Evolutionary conservation across 2,113 vertebrate genomes (phyloP).

Genomic region (Daubentonia madagascariensis): DNA sequence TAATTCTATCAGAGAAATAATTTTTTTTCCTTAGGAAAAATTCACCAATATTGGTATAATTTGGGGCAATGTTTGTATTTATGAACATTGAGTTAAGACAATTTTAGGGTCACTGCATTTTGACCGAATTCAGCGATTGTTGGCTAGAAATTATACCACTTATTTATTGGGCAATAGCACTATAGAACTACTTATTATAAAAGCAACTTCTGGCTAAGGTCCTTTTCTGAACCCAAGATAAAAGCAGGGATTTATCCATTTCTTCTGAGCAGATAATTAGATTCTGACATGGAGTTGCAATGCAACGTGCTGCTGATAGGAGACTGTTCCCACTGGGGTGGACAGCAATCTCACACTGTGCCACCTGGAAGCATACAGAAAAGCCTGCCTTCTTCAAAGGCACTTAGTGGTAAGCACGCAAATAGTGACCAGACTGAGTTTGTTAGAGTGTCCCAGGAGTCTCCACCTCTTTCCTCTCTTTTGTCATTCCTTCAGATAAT

Average conservation of each 20-base stretch:
- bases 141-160: not conserved
- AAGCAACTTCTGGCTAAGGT: not conserved
- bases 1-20: not conserved
- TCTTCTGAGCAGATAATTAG: not conserved
- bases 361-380: not conserved
- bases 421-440: not conserved
- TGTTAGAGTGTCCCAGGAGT: not conserved
- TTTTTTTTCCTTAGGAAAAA: not conserved
- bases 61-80: not conserved
- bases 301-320: not conserved
- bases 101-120: not conserved
- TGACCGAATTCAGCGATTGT: not conserved
- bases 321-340: not conserved
- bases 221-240: not conserved
- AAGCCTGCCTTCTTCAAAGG: not conserved
- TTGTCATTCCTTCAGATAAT: not conserved
- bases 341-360: not conserved
- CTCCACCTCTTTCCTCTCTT: not conserved
- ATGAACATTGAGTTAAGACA: not conserved
- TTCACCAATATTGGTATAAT: not conserved
- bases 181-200: not conserved
- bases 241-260: not conserved
- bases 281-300: not conserved
- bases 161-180: not conserved
- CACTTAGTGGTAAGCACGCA: not conserved